These are phyloP conservation scores for Jordanella pulchra DNA, from an alignment of 2,797 vertebrate genomes.

Conservation along the genomic window DNA sequence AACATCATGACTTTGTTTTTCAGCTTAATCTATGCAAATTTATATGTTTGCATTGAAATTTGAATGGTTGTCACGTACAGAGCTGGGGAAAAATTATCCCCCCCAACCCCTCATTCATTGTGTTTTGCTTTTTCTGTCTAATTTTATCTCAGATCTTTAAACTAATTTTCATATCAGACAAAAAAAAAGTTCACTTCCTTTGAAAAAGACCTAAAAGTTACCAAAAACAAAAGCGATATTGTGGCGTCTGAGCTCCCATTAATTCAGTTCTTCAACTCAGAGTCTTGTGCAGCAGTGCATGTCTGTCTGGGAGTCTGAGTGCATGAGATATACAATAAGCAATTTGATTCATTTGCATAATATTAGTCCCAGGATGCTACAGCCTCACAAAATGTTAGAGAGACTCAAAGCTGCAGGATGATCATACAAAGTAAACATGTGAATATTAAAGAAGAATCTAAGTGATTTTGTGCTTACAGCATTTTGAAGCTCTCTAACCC, in stretches of 20 bases:
- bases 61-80: background rate
- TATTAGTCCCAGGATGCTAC: constrained; percentile 9
- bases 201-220: background rate
- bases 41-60: background rate
- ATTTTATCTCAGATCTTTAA: background rate
- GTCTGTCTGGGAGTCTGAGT: constrained; percentile 5
- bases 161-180: background rate
- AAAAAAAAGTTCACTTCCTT: background rate
- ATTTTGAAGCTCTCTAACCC: constrained; percentile 15
- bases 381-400: constrained; percentile 3
- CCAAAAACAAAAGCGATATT: constrained; percentile 3
- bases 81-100: too few species aligned
- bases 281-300: constrained; percentile 1
- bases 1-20: background rate
- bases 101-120: background rate
- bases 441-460: background rate
- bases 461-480: constrained; percentile 6
- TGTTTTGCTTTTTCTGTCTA: too few species aligned
- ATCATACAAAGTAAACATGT: background rate
- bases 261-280: constrained; percentile 10
- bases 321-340: background rate
- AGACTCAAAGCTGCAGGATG: constrained; percentile 11
- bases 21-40: background rate
- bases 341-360: constrained; percentile 16
- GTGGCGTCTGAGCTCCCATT: constrained; percentile 8